phyloP scores from a whole-genome alignment of 1,140 invertebrate genomes.

The Planococcus citri region DNA sequence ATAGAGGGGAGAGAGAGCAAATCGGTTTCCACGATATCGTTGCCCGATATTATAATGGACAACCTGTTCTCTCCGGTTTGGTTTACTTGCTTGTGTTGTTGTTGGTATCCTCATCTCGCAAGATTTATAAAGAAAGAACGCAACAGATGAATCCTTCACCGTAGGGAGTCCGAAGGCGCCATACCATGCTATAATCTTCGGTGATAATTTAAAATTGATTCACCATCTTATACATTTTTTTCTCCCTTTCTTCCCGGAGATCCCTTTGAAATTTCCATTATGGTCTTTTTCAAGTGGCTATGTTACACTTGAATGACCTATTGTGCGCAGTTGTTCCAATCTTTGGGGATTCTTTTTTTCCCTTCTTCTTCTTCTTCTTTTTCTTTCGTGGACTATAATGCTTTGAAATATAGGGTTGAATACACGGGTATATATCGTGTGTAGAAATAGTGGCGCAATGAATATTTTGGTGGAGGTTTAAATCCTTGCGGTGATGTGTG shows the following conservation, averaged over 20 bases:
- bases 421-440: no score
- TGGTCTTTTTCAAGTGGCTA: not conserved
- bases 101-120: not conserved
- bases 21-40: not conserved
- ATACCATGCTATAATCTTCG: constrained; percentile 18
- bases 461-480: no score
- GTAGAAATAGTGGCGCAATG: no score
- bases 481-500: no score
- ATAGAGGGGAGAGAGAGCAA: no score
- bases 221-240: not conserved
- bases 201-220: constrained; percentile 15
- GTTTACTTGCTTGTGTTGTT: not conserved
- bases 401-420: no score
- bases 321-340: not conserved
- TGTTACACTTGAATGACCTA: constrained; percentile 2
- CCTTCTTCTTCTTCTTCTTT: no score
- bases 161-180: constrained; percentile 13
- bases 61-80: not conserved
- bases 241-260: not conserved
- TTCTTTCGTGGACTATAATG: no score
- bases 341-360: no score
- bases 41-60: not conserved
- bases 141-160: not conserved
- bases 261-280: not conserved
- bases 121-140: not conserved